These are phyloP conservation scores for Ectemnius continuus DNA, from an alignment of 2,888 invertebrate genomes.

Conservation along the genomic window DNA sequence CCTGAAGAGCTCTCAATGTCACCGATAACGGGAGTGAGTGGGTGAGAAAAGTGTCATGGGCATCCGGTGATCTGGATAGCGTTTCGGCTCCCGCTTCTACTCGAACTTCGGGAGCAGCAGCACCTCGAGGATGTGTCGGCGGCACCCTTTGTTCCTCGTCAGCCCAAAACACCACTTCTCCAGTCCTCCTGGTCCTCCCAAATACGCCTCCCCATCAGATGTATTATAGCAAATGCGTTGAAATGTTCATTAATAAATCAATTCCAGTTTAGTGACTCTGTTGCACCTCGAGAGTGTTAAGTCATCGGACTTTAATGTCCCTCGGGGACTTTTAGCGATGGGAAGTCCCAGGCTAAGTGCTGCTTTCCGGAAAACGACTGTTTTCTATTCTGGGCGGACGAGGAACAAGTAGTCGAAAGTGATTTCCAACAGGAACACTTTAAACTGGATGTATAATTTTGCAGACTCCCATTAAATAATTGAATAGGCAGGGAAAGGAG, in stretches of 20 bases:
- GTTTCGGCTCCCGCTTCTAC: slow-evolving; percentile 53
- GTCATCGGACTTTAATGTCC: slow-evolving; percentile 21
- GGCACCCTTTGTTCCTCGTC: slow-evolving; percentile 59
- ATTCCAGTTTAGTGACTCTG: slow-evolving; percentile 17
- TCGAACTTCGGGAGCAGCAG: slow-evolving; percentile 12
- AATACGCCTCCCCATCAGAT: slow-evolving; percentile 44
- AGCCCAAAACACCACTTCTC: slow-evolving; percentile 37
- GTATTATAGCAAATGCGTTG: slow-evolving; percentile 63
- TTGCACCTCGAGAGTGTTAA: slow-evolving; percentile 13
- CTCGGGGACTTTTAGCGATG: slow-evolving; percentile 17
- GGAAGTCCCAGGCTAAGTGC: background rate
- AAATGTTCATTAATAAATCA: slow-evolving; percentile 64
- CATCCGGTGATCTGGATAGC: slow-evolving; percentile 77
- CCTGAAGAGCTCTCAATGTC: slow-evolving; percentile 21
- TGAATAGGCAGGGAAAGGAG: slow-evolving; percentile 1
- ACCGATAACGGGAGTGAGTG: slow-evolving; percentile 62
- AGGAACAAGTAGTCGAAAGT: background rate
- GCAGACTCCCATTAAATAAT: slow-evolving; percentile 34
- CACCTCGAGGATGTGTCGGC: slow-evolving; percentile 32
- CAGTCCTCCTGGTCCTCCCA: slow-evolving; percentile 29
- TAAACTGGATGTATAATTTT: background rate
- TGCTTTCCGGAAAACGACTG: background rate
- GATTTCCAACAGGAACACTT: too few relatives aligned
- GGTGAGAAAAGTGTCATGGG: slow-evolving; percentile 71
- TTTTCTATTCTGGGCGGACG: slow-evolving; percentile 1